Conservation (phyloP, 2,888 invertebrate species). For the Volucella bombylans region DNA sequence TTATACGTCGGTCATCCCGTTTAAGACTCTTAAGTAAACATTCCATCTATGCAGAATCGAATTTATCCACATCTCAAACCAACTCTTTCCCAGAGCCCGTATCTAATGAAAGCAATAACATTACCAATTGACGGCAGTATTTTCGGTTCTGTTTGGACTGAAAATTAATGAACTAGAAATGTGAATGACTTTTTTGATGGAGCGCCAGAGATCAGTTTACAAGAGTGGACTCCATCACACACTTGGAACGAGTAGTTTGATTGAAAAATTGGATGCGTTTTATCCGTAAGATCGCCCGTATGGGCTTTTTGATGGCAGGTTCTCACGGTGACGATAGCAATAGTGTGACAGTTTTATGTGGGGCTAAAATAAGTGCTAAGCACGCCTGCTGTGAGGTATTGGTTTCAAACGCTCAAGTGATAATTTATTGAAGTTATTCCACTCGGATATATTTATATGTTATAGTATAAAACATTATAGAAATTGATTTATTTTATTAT, state of each 20-base stretch:
- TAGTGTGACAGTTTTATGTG: slow-evolving; percentile 8
- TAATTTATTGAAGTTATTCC: slow-evolving; percentile 35
- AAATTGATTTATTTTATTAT: slow-evolving; percentile 4
- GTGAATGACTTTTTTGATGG: slow-evolving; percentile 35
- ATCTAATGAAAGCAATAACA: slow-evolving; percentile 50
- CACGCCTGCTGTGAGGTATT: slow-evolving; percentile 38
- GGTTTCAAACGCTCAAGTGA: slow-evolving; percentile 24
- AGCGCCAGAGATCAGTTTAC: slow-evolving; percentile 9
- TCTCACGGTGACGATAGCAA: slow-evolving; percentile 39
- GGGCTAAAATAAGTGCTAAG: slow-evolving; percentile 7
- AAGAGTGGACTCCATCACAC: slow-evolving; percentile 17
- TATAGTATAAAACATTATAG: neutral
- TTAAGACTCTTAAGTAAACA: slow-evolving; percentile 41
- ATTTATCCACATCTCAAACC: slow-evolving; percentile 22
- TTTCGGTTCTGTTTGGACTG: slow-evolving; percentile 47
- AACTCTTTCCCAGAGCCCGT: slow-evolving; percentile 20
- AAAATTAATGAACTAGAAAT: slow-evolving; percentile 51
- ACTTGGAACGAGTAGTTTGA: slow-evolving; percentile 25
- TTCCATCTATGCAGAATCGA: slow-evolving; percentile 19
- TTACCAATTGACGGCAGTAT: slow-evolving; percentile 55
- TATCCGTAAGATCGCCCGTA: neutral
- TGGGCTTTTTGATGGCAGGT: slow-evolving; percentile 36
- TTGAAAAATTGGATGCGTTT: slow-evolving; percentile 52
- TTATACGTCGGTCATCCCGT: slow-evolving; percentile 32
- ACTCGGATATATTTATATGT: neutral